Percentiles rank a stretch among this genome's conserved stretches.
Evolutionary conservation across 2,797 vertebrate genomes (phyloP).

Genomic region (Sebastes flavidus): DNA sequence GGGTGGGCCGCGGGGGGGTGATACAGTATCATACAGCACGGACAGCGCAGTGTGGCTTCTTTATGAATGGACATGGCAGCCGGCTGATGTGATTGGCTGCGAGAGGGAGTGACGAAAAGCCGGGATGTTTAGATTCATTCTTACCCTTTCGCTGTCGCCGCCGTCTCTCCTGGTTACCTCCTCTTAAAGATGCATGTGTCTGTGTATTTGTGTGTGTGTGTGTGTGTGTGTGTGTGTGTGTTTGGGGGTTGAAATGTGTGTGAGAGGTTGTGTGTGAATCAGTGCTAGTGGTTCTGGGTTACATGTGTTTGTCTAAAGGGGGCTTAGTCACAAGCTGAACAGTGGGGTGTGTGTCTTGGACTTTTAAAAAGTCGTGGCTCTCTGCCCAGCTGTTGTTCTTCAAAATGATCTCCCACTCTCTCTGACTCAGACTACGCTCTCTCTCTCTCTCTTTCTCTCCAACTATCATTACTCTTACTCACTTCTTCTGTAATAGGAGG

Average conservation of each 20-base stretch:
- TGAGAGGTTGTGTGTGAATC: conserved; percentile 36
- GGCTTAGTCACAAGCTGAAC: conserved; percentile 70
- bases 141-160: not conserved
- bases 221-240: not conserved
- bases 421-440: conserved; percentile 43
- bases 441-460: not conserved
- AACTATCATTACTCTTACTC: conserved; percentile 34
- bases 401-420: conserved; percentile 53
- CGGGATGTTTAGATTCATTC: conserved; percentile 48
- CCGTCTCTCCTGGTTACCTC: conserved; percentile 45
- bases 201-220: not conserved
- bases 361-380: conserved; percentile 49
- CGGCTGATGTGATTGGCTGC: conserved; percentile 72
- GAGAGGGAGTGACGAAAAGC: conserved; percentile 47
- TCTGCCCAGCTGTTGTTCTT: conserved; percentile 74
- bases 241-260: conserved; percentile 21
- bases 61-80: conserved; percentile 81
- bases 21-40: conserved; percentile 61
- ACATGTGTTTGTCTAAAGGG: conserved; percentile 68
- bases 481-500: conserved; percentile 19
- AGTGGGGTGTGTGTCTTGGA: conserved; percentile 39
- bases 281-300: conserved; percentile 58
- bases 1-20: conserved; percentile 37
- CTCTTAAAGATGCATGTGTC: conserved; percentile 42
- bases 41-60: conserved; percentile 66